Base-by-base conservation (phyloP, 2,888 invertebrate species). In the Amblyjoppa fuscipennis region DNA sequence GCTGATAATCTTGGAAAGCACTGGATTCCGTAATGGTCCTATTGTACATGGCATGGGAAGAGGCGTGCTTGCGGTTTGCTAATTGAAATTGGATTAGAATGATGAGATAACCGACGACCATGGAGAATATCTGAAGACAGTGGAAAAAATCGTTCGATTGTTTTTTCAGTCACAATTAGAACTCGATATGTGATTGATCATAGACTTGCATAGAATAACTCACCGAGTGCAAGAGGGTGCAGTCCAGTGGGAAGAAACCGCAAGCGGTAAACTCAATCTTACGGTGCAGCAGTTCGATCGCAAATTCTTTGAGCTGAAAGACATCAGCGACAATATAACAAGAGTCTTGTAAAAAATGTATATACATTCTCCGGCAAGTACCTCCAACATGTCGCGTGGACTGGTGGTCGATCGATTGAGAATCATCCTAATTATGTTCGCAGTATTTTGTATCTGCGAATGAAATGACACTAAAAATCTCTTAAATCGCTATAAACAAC, bases 301-400 rank as follows among this genome's bases (percentile, higher is more conserved):
- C 89, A 78, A 93, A 93, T 77, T 89, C 68, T 75, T 89, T 83
- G 1, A 93, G 87, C 93, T 93, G 73, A 11, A 89, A 92, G 25
- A 7, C 20, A 41, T 13, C 13, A 59, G 41, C 20, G 13, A 20
- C 5, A 53, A 51, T 71, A 3, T 71, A n/a, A 11, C 20, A 3
- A 53, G n/a, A 56, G 9, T 56, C 25, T 9, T 3, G 25, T 9
- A 20, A n/a, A 34, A 16, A 20, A 16, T 51, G 28, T n/a, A 70
- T 34, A 20, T 0, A 34, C n/a, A n/a, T 20, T n/a, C 20, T n/a
- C 31, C 31, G 25, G 3, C 34, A 20, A 41, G 59, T 66, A 79
- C 80, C 70, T 84, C 75, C 28, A 34, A n/a, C 31, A 28, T 70
- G 0, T 75, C 64, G 25, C 59, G 49, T 34, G 25, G 49, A 25